Conservation (phyloP, 1,140 invertebrate species). For the Ridgeia piscesae region DNA sequence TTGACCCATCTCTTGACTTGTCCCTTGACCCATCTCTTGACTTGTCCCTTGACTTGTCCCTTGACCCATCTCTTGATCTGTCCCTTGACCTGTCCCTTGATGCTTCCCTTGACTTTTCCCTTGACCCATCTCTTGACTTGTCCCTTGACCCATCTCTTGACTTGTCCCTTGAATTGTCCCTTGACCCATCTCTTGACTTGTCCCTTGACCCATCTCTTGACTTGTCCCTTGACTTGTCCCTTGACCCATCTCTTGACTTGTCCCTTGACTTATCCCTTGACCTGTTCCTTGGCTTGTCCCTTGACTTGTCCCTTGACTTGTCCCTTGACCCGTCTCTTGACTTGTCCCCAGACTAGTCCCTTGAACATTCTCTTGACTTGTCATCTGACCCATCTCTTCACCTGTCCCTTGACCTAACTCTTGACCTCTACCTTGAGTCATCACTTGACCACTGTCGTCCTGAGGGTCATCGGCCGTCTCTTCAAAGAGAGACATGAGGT, state of each 20-base stretch:
- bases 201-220: too few species aligned
- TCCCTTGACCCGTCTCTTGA: not conserved
- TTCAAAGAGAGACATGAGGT: constrained; percentile 46
- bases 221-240: not conserved
- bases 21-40: too few species aligned
- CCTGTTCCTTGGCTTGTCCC: too few species aligned
- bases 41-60: too few species aligned
- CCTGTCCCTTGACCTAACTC: not conserved
- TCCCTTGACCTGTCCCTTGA: too few species aligned
- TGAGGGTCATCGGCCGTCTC: not conserved
- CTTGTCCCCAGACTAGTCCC: not conserved
- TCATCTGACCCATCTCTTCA: not conserved
- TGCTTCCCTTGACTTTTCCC: not conserved
- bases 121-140: not conserved
- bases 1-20: not conserved
- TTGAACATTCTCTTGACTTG: too few species aligned
- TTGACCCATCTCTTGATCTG: not conserved
- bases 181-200: not conserved
- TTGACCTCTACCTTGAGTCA: not conserved
- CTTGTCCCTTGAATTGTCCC: too few species aligned
- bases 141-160: too few species aligned
- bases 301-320: not conserved
- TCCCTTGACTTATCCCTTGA: too few species aligned
- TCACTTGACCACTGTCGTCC: not conserved
- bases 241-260: not conserved